Conservation (phyloP, 2,888 invertebrate species). For the Girardia tigrina region DNA sequence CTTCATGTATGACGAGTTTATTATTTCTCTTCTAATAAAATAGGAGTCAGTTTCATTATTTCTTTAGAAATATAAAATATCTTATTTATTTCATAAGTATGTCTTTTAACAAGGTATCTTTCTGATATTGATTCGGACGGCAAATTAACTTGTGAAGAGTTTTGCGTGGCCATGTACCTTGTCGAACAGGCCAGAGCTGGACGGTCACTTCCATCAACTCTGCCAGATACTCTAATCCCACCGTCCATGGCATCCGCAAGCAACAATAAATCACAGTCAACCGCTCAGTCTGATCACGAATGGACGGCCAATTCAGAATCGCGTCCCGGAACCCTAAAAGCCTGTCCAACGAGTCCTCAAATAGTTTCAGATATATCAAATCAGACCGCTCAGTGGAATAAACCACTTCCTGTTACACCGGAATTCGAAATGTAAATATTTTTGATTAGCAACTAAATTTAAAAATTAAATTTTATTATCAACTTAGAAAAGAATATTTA, state of each 20-base stretch:
- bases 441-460: no score
- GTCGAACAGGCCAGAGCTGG: conserved; percentile 75
- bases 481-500: no score
- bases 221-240: conserved; percentile 74
- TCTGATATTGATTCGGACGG: conserved; percentile 87
- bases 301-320: background rate
- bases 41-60: no score
- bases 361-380: background rate
- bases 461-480: no score
- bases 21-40: no score
- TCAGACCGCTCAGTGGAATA: conserved; percentile 8
- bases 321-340: background rate
- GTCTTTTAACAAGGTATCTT: conserved; percentile 62
- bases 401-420: background rate
- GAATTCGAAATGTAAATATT: conserved; percentile 5
- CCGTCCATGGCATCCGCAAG: conserved; percentile 47
- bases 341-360: conserved; percentile 5
- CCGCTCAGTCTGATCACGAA: background rate
- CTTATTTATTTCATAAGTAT: background rate
- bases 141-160: conserved; percentile 81
- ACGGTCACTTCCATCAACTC: conserved; percentile 63
- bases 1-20: no score
- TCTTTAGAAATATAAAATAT: background rate
- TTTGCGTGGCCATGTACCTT: conserved; percentile 87
- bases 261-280: conserved; percentile 16